These are phyloP conservation scores for Gymnocephalus cernua DNA, from an alignment of 2,113 vertebrate species.

Conservation along the genomic window DNA sequence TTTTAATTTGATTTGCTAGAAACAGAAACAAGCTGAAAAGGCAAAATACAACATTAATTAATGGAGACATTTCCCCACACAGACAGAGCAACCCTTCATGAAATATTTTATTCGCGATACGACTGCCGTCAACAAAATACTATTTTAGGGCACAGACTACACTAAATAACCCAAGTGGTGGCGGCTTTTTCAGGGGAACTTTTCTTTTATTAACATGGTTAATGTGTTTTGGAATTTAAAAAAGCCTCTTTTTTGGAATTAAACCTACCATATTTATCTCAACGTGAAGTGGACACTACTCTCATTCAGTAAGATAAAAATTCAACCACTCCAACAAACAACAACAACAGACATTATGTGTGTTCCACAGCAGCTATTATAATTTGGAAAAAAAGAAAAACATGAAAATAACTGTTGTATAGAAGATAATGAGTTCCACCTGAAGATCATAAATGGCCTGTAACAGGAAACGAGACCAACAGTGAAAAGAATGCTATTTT, in stretches of 20 bases:
- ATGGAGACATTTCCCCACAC: neutral
- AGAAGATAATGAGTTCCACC: neutral
- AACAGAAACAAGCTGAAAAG: conserved; percentile 9
- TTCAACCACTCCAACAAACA: neutral
- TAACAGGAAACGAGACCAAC: no score
- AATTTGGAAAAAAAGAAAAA: neutral
- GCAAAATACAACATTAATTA: conserved; percentile 1
- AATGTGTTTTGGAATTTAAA: neutral
- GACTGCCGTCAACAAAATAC: neutral
- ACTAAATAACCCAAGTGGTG: neutral
- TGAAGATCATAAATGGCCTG: no score
- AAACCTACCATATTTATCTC: neutral
- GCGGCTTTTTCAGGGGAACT: neutral
- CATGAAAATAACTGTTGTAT: conserved; percentile 1
- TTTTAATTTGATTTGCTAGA: conserved; percentile 13
- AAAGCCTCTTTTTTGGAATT: neutral
- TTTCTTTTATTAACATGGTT: neutral
- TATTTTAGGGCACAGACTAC: neutral
- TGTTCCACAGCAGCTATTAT: conserved; percentile 11
- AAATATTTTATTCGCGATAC: conserved; percentile 16
- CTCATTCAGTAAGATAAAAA: neutral
- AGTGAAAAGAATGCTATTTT: no score
- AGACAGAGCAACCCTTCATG: conserved; percentile 24
- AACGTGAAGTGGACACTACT: neutral
- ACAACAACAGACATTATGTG: neutral